phyloP scores from a whole-genome alignment of 2,888 invertebrate genomes.

The Lasioglossum pauxillum region DNA sequence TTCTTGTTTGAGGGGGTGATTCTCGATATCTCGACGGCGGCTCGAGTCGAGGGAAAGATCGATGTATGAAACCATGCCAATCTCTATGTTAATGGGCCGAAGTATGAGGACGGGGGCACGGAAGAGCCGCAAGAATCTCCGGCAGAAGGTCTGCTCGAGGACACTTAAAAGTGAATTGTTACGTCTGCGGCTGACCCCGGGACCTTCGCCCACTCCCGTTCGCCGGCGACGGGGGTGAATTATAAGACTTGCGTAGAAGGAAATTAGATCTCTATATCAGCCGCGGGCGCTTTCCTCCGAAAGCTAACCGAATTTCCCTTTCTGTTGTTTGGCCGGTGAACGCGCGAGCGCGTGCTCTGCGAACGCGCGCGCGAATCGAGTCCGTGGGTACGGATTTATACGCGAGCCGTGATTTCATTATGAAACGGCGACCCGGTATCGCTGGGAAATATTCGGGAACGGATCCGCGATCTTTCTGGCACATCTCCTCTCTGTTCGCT shows the following conservation, averaged over 20 bases:
- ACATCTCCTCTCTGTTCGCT: constrained; percentile 12
- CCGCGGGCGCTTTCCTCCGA: constrained; percentile 34
- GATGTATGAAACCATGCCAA: constrained; percentile 84
- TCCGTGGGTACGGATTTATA: constrained; percentile 24
- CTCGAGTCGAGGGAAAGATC: constrained; percentile 80
- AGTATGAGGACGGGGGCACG: constrained; percentile 55
- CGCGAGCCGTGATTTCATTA: constrained; percentile 20
- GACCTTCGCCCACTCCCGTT: constrained; percentile 71
- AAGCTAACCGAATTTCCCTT: constrained; percentile 42
- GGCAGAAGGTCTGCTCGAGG: constrained; percentile 79
- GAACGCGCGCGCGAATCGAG: constrained; percentile 9
- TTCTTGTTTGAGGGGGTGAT: constrained; percentile 67
- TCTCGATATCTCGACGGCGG: constrained; percentile 73
- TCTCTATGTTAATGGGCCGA: constrained; percentile 83
- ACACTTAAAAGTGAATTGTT: constrained; percentile 85
- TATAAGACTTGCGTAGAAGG: constrained; percentile 72
- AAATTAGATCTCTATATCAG: constrained; percentile 70
- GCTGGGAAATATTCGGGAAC: constrained; percentile 15
- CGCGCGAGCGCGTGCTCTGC: background rate
- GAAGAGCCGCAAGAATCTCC: constrained; percentile 69
- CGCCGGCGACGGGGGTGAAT: constrained; percentile 75
- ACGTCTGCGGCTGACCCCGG: constrained; percentile 84
- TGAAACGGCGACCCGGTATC: constrained; percentile 12
- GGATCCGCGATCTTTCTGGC: constrained; percentile 4
- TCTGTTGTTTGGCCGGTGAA: background rate